These are phyloP conservation scores for Psilopsiagon aurifrons DNA, from an alignment of 2,113 vertebrate species.

Conservation along the genomic window DNA sequence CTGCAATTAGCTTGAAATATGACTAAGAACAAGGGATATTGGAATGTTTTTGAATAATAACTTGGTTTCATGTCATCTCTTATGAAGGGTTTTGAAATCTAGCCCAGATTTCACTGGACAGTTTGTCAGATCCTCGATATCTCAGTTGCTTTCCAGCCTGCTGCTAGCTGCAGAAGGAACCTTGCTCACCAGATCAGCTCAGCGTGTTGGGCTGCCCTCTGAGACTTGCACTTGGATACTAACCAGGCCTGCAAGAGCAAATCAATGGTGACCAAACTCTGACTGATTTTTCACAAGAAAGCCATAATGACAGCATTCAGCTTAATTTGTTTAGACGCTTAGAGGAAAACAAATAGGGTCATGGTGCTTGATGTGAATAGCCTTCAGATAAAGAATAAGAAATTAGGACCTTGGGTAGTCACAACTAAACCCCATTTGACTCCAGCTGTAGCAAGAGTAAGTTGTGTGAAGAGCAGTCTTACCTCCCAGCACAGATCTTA, in stretches of 20 bases:
- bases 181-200: not conserved
- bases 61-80: conserved; percentile 2
- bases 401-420: not conserved
- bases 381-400: not conserved
- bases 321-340: not conserved
- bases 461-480: not conserved
- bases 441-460: not conserved
- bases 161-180: not conserved
- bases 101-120: conserved; percentile 13
- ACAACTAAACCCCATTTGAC: not conserved
- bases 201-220: not conserved
- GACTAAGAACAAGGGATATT: not conserved
- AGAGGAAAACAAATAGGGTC: not conserved
- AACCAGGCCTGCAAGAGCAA: not conserved
- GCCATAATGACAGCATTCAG: not conserved
- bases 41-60: conserved; percentile 14
- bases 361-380: not conserved
- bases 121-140: conserved; percentile 10
- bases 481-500: not conserved
- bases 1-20: conserved; percentile 28
- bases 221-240: not conserved
- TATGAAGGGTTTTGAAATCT: conserved; percentile 22
- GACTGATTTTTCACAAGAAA: not conserved
- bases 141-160: not conserved
- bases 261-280: not conserved